A percentile compares a stretch with the other conserved stretches of the same genome.
Conservation (phyloP, 2,113 vertebrate species). For the Crotophaga sulcirostris region DNA sequence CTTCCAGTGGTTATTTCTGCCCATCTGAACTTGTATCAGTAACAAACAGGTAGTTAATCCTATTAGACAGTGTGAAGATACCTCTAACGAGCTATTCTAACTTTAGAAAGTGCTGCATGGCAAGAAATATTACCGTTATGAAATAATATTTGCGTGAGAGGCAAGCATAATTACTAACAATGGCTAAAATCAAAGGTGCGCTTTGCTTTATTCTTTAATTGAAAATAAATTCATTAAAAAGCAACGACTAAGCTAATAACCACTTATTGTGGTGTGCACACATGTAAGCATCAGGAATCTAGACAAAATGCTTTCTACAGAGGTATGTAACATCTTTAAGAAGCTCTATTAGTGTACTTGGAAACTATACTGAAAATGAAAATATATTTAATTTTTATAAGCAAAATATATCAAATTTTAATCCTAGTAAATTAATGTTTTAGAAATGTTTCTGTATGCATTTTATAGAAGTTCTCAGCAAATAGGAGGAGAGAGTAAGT, state of each 20-base stretch:
- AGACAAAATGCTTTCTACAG: not conserved
- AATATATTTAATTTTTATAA: not conserved
- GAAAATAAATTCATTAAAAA: conserved; percentile 6
- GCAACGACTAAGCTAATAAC: conserved; percentile 1
- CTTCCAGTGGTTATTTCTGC: conserved; percentile 87
- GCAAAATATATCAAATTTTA: not conserved
- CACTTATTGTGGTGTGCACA: not conserved
- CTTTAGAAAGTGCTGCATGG: conserved; percentile 8
- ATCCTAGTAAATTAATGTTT: not conserved
- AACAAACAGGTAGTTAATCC: conserved; percentile 84
- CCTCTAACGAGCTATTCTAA: conserved; percentile 50
- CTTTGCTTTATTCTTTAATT: conserved; percentile 19
- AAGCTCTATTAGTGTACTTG: not conserved
- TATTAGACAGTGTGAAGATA: conserved; percentile 22
- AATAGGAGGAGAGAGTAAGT: not conserved
- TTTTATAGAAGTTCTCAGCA: not conserved
- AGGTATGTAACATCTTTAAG: not conserved
- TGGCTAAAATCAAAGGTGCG: not conserved
- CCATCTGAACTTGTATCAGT: conserved; percentile 85
- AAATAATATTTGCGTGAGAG: not conserved
- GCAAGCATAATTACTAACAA: conserved; percentile 37
- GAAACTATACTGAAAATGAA: not conserved
- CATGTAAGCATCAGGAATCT: not conserved
- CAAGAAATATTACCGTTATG: not conserved
- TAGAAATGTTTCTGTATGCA: not conserved